Percentiles rank a stretch among this genome's conserved stretches.
These are phyloP conservation scores for Pterobdella sp. DNA, from an alignment of 2,888 invertebrate species.

Conservation along the genomic window DNA sequence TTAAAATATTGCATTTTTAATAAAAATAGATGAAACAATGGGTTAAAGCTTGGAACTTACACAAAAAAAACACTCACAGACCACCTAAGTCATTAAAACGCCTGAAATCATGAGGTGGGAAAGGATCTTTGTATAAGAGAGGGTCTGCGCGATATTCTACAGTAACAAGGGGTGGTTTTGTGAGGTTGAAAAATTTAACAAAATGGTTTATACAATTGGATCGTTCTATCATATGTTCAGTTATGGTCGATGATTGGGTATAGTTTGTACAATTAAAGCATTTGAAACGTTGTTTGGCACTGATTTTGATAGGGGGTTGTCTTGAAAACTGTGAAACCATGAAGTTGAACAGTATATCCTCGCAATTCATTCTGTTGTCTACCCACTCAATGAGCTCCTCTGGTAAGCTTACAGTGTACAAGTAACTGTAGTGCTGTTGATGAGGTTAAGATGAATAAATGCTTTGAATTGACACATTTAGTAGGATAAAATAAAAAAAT, in stretches of 20 bases:
- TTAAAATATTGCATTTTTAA: too few relatives aligned
- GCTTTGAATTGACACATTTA: too few relatives aligned
- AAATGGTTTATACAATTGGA: conserved; percentile 79
- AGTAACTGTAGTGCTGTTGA: conserved; percentile 74
- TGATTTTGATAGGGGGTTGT: conserved; percentile 76
- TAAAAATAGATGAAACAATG: too few relatives aligned
- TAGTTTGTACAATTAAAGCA: conserved; percentile 88
- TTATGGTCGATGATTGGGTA: conserved; percentile 77
- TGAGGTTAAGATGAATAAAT: too few relatives aligned
- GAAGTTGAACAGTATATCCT: conserved; percentile 97
- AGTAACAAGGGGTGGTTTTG: conserved; percentile 66
- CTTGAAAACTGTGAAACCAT: conserved; percentile 83
- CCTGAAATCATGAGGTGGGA: conserved; percentile 43
- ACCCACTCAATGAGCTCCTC: conserved; percentile 77
- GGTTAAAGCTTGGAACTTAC: too few relatives aligned
- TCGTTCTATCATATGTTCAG: conserved; percentile 73
- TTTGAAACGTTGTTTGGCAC: conserved; percentile 90
- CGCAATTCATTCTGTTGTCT: conserved; percentile 91
- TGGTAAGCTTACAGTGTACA: conserved; percentile 83
- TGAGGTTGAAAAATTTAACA: conserved; percentile 69
- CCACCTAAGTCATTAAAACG: conserved; percentile 32
- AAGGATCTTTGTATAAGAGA: conserved; percentile 67
- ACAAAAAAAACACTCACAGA: conserved; percentile 14
- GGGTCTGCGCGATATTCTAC: conserved; percentile 93
- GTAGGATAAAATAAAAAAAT: background rate